Conservation (phyloP, 1,140 invertebrate species). For the Brachionus manjavacas region DNA sequence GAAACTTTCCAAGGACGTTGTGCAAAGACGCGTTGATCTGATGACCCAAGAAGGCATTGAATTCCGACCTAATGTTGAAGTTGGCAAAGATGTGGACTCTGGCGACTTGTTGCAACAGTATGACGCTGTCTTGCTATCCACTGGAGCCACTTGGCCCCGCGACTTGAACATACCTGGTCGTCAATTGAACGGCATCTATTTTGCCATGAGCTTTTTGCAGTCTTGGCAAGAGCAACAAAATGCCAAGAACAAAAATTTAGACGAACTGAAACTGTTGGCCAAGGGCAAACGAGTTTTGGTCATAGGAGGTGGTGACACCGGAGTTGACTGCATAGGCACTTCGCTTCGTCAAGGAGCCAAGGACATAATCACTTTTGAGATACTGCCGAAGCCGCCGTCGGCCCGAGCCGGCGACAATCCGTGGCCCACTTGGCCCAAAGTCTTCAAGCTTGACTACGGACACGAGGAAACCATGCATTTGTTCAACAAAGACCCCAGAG, state of each 20-base stretch:
- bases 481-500: slow-evolving; percentile 84
- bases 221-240: slow-evolving; percentile 91
- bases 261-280: slow-evolving; percentile 67
- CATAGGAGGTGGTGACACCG: slow-evolving; percentile 98
- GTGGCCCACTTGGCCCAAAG: slow-evolving; percentile 94
- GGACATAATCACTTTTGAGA: slow-evolving; percentile 92
- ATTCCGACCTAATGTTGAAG: slow-evolving; percentile 81
- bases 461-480: slow-evolving; percentile 91
- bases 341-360: slow-evolving; percentile 87
- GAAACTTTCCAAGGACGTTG: slow-evolving; percentile 84
- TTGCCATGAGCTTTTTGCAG: slow-evolving; percentile 94
- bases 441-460: slow-evolving; percentile 95
- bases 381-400: slow-evolving; percentile 81
- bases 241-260: slow-evolving; percentile 48
- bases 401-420: slow-evolving; percentile 79
- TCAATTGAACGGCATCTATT: slow-evolving; percentile 68
- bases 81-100: slow-evolving; percentile 78
- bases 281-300: slow-evolving; percentile 91
- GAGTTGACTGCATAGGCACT: slow-evolving; percentile 97
- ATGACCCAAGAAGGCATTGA: slow-evolving; percentile 81
- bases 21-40: slow-evolving; percentile 79
- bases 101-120: slow-evolving; percentile 68
- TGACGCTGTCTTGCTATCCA: slow-evolving; percentile 81
- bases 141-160: slow-evolving; percentile 91
- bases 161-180: slow-evolving; percentile 65